phyloP scores from a whole-genome alignment of 23 tunicate genomes.

The Aplidium turbinatum region DNA sequence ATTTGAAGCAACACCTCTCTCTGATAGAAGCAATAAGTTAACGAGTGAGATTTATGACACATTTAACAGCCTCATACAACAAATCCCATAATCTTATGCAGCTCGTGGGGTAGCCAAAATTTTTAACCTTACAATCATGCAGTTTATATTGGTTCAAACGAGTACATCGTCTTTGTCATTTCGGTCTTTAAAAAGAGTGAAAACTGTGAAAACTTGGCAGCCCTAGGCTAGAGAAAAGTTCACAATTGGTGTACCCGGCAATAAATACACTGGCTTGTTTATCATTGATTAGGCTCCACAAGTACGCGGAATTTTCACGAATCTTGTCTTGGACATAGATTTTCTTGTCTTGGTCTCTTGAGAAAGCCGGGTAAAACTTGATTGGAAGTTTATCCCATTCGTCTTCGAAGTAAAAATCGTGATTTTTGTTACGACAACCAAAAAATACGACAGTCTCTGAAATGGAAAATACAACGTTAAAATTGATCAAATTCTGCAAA shows the following conservation, averaged over 20 bases:
- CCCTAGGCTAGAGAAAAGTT: no score
- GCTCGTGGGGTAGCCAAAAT: no score
- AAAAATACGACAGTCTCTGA: conserved; percentile 64
- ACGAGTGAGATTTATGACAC: no score
- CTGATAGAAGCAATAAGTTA: no score
- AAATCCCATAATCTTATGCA: no score
- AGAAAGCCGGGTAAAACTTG: conserved; percentile 69
- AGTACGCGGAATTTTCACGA: conserved; percentile 28
- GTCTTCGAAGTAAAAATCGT: conserved; percentile 88
- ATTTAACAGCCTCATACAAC: no score
- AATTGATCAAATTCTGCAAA: no score
- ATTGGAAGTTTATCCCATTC: conserved; percentile 75
- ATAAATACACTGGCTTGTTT: conserved; percentile 53
- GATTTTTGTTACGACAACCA: conserved; percentile 69
- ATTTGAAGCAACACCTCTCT: no score
- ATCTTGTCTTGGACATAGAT: conserved; percentile 90
- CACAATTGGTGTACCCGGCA: conserved; percentile 73
- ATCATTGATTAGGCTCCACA: conserved; percentile 55
- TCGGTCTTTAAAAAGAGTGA: neutral
- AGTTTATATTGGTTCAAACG: no score
- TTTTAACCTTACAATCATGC: no score
- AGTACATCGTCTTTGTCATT: no score
- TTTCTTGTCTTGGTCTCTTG: conserved; percentile 87
- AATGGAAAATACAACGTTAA: conserved; percentile 12
- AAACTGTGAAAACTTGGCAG: neutral